phyloP scores from a whole-genome alignment of 2,888 invertebrate species.

The Sinhomidia bicolor region DNA sequence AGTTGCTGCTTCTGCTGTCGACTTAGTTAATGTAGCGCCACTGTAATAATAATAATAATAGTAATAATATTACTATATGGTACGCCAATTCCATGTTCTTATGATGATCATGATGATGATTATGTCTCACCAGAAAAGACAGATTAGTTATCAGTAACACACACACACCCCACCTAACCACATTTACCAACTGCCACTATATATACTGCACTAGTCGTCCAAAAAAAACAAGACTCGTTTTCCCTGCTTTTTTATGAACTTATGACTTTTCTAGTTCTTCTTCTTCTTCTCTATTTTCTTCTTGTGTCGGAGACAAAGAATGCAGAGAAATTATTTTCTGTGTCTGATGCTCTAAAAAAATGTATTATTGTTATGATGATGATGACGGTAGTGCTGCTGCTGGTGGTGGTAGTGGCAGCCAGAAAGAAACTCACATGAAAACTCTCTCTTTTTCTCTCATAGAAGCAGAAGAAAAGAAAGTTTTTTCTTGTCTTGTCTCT shows the following conservation, averaged over 20 bases:
- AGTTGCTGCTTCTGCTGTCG: background rate
- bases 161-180: background rate
- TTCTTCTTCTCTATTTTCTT: background rate
- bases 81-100: conserved; percentile 41
- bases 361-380: background rate
- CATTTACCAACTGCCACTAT: too few species aligned
- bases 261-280: conserved; percentile 21
- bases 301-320: background rate
- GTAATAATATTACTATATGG: conserved; percentile 37
- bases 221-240: background rate
- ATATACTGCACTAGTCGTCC: background rate
- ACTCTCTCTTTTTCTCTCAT: too few species aligned
- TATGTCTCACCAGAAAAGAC: conserved; percentile 6
- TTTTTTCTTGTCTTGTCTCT: too few species aligned
- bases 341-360: background rate
- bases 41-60: background rate
- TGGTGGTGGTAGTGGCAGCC: background rate
- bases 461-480: too few species aligned
- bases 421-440: too few species aligned
- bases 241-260: conserved; percentile 22
- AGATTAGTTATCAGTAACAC: conserved; percentile 41
- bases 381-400: background rate
- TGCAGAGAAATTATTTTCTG: background rate
- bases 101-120: background rate
- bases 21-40: background rate